Evolutionary conservation across 2,113 vertebrate species (phyloP).

Genomic region (Campylorhamphus procurvoides): DNA sequence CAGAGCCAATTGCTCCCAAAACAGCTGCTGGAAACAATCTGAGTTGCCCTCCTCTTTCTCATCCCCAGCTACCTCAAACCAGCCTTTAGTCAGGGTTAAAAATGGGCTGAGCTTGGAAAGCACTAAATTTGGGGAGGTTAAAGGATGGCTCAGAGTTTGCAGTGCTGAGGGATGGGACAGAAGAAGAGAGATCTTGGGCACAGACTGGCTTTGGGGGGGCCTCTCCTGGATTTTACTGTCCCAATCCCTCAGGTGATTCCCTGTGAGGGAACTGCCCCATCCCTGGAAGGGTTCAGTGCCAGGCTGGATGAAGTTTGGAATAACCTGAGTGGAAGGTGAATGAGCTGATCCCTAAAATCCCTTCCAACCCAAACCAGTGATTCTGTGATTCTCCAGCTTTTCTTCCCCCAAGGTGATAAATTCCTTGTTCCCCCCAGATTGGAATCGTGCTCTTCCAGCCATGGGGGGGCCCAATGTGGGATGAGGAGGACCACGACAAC

Average conservation of each 20-base stretch:
- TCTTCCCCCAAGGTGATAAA: neutral
- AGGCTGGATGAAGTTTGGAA: neutral
- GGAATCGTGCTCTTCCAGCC: slow-evolving; percentile 90
- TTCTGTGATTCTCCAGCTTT: neutral
- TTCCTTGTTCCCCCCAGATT: slow-evolving; percentile 76
- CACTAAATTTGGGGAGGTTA: neutral
- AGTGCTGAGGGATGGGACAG: neutral
- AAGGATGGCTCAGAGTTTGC: neutral
- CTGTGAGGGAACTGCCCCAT: neutral
- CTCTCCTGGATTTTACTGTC: neutral
- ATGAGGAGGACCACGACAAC: slow-evolving; percentile 78
- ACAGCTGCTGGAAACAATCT: neutral
- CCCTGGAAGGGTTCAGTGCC: neutral
- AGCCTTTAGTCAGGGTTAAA: neutral
- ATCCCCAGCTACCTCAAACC: neutral
- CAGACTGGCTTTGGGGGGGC: neutral
- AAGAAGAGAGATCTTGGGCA: accelerated
- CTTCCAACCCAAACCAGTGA: neutral
- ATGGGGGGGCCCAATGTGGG: slow-evolving; percentile 79
- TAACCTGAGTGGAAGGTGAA: neutral
- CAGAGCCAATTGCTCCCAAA: neutral
- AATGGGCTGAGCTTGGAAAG: neutral
- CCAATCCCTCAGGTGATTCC: neutral
- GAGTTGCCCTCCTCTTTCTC: neutral
- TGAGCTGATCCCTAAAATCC: neutral